These are phyloP conservation scores for Oreotrochilus melanogaster DNA, from an alignment of 2,113 vertebrate genomes.

Conservation along the genomic window DNA sequence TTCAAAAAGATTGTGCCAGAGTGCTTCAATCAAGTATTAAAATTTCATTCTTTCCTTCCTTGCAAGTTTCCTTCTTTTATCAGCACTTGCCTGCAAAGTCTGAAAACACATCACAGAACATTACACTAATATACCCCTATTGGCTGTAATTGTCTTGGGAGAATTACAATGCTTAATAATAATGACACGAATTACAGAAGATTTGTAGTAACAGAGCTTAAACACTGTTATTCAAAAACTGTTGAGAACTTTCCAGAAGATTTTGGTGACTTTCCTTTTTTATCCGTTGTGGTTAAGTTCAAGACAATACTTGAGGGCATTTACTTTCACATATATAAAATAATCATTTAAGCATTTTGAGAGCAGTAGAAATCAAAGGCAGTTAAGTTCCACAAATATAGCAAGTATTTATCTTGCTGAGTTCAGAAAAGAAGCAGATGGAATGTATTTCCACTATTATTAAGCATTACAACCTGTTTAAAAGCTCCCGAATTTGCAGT, in stretches of 20 bases:
- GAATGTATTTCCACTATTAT: constrained; percentile 62
- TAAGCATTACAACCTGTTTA: constrained; percentile 67
- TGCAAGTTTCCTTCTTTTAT: constrained; percentile 13
- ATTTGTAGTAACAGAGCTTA: constrained; percentile 16
- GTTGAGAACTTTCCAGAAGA: constrained; percentile 52
- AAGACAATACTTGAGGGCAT: constrained; percentile 46
- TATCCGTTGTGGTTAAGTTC: background rate
- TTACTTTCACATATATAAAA: constrained; percentile 49
- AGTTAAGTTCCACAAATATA: constrained; percentile 60
- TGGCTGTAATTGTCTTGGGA: constrained; percentile 10
- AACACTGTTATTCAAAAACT: constrained; percentile 51
- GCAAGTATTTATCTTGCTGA: constrained; percentile 47
- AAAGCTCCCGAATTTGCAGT: constrained; percentile 67
- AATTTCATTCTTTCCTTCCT: constrained; percentile 36
- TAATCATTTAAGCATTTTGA: constrained; percentile 49
- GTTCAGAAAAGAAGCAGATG: constrained; percentile 65
- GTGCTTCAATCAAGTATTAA: constrained; percentile 30
- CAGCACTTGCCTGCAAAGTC: constrained; percentile 14
- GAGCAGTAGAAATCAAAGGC: constrained; percentile 54
- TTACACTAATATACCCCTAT: background rate
- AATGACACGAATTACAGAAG: background rate
- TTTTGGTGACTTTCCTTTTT: constrained; percentile 34
- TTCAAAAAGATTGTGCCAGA: constrained; percentile 41
- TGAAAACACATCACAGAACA: constrained; percentile 45
- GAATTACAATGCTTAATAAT: constrained; percentile 6